A percentile compares a stretch with the other conserved stretches of the same genome.
Conservation (phyloP, 1,140 invertebrate species). For the Drosophila gunungcola region DNA sequence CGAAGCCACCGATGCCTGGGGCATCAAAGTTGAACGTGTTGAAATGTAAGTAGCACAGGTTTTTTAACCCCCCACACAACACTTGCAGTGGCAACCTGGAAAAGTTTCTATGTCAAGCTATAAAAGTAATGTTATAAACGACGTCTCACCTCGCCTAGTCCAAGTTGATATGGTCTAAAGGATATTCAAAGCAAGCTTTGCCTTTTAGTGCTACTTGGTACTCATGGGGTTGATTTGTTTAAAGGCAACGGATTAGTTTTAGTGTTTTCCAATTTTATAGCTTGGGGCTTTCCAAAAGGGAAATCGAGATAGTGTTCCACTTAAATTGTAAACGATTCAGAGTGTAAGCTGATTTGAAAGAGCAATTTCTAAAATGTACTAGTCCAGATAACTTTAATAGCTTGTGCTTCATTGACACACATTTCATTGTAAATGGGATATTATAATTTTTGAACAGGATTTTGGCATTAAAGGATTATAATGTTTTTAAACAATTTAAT, state of each 20-base stretch:
- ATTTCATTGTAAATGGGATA: too few relatives aligned
- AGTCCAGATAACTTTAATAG: background rate
- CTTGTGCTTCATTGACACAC: background rate
- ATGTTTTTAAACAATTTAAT: too few relatives aligned
- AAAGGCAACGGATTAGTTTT: slow-evolving; percentile 17
- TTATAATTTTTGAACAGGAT: too few relatives aligned
- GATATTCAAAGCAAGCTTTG: slow-evolving; percentile 21
- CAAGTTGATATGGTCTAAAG: slow-evolving; percentile 30
- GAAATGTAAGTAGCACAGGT: slow-evolving; percentile 92
- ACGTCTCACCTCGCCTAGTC: slow-evolving; percentile 39
- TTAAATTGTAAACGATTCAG: background rate
- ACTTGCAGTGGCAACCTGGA: slow-evolving; percentile 28
- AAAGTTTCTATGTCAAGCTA: slow-evolving; percentile 75
- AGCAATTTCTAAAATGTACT: background rate
- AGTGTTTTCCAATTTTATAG: slow-evolving; percentile 7
- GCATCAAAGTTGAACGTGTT: slow-evolving; percentile 97
- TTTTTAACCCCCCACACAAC: slow-evolving; percentile 38
- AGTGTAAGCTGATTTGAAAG: background rate
- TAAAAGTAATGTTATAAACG: slow-evolving; percentile 59
- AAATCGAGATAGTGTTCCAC: background rate
- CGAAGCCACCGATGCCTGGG: slow-evolving; percentile 98
- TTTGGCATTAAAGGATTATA: too few relatives aligned
- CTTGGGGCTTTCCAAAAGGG: background rate
- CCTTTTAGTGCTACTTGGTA: slow-evolving; percentile 5
- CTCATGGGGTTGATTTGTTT: slow-evolving; percentile 14